Percentiles rank a stretch among this genome's conserved stretches.
phyloP scores from a whole-genome alignment of 2,797 vertebrate genomes.

The Melanotaenia maccullochi region DNA sequence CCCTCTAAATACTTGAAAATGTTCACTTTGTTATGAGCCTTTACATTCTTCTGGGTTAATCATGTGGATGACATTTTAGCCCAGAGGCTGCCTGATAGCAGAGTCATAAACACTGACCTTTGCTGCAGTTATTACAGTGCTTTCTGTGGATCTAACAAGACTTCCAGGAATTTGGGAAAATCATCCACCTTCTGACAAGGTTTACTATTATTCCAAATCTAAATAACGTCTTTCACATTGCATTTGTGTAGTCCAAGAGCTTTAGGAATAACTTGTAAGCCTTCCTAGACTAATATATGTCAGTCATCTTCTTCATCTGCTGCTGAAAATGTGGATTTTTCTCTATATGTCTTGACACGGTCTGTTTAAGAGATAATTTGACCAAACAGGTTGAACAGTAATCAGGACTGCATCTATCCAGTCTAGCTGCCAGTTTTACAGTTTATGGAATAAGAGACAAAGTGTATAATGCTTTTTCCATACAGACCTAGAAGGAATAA shows the following conservation, averaged over 20 bases:
- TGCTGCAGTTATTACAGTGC: not conserved
- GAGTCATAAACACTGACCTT: not conserved
- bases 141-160: slow-evolving; percentile 4
- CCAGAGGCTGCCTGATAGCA: not conserved
- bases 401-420: not conserved
- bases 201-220: not conserved
- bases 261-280: not conserved
- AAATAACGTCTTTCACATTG: not conserved
- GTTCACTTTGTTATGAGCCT: not conserved
- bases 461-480: no score
- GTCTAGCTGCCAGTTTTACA: not conserved
- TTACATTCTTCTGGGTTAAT: not conserved
- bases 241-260: not conserved
- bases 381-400: not conserved
- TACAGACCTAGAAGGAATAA: not conserved
- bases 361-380: no score
- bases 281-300: not conserved
- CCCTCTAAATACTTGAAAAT: not conserved
- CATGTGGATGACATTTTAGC: not conserved
- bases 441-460: no score
- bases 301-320: not conserved
- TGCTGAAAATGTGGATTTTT: no score
- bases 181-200: not conserved
- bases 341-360: no score
- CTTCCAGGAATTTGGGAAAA: not conserved